Base-by-base conservation (phyloP, 1,140 invertebrate species). In the Trichonephila clavipes region DNA sequence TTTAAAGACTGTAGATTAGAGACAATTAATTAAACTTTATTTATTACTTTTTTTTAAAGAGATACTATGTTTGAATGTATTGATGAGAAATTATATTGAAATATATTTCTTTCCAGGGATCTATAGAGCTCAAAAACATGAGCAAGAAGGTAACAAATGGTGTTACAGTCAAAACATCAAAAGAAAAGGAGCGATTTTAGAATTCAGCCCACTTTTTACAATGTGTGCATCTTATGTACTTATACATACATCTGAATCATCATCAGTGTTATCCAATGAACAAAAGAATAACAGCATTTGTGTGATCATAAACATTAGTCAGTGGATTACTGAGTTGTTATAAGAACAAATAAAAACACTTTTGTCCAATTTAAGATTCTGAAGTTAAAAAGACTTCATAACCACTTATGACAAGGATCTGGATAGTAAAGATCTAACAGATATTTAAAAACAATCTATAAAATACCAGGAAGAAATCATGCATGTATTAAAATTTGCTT, bases 101-200 rank as follows among this genome's bases (percentile, higher is more conserved):
- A 28, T 18, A 34, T 40, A 58, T 10, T 59, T 12, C n/a, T n/a
- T 83, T 24, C 21, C 19, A 83, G 51, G 44, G 44, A 8, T 44
- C 82, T 10, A 1, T 83, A 21, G 82, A 83, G n/a, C 82, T 83
- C 2, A 6, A 58, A 51, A 83, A 24, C 12, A 51, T 83, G 19
- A 59, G 10, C 51, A 59, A 16, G 2, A 58, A 51, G 19, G 12
- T 7, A 10, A 24, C 51, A 51, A 83, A 59, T 24, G 82, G 51
- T 3, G 18, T n/a, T n/a, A 4, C 44, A 28, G 44, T 0, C 12
- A 83, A 24, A n/a, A 58, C 51, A 58, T 83, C 51, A 12, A 83
- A 83, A 83, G 82, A 83, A 83, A 83, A 59, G 7, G 44, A 58
- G 24, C 19, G n/a, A 59, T 83, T 83, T 59, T 83, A 44, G 51